Conservation (phyloP, 2,797 vertebrate species). For the Mallotus villosus region DNA sequence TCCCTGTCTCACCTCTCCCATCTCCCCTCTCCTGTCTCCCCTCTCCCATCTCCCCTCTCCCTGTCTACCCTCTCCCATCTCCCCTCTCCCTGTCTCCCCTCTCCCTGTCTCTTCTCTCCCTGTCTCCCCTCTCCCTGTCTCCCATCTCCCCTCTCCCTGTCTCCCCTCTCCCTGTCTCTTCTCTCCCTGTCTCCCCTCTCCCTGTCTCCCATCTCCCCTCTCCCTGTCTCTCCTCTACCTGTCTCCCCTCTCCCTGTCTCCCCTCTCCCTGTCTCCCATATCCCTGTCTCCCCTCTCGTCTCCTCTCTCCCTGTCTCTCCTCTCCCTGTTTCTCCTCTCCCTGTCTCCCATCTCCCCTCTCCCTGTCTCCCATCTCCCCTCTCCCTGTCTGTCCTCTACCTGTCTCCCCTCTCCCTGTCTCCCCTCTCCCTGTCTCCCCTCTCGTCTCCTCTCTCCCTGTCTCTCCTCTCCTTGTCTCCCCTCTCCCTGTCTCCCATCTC, state of each 20-base stretch:
- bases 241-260: background rate
- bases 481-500: background rate
- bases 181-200: background rate
- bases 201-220: background rate
- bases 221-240: too few species aligned
- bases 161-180: too few species aligned
- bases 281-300: background rate
- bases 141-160: too few species aligned
- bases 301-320: too few species aligned
- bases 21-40: too few species aligned
- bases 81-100: background rate
- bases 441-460: background rate
- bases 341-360: constrained; percentile 14
- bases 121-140: background rate
- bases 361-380: background rate
- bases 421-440: too few species aligned
- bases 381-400: too few species aligned
- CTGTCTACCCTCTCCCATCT: too few species aligned
- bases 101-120: background rate
- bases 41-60: too few species aligned
- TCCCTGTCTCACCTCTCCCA: background rate
- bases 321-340: constrained; percentile 6
- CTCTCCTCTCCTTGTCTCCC: too few species aligned
- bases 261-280: background rate
- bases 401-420: background rate